A percentile compares a stretch with the other conserved stretches of the same genome.
phyloP scores from a whole-genome alignment of 2,797 vertebrate genomes.

The Pogoniulus pusillus region DNA sequence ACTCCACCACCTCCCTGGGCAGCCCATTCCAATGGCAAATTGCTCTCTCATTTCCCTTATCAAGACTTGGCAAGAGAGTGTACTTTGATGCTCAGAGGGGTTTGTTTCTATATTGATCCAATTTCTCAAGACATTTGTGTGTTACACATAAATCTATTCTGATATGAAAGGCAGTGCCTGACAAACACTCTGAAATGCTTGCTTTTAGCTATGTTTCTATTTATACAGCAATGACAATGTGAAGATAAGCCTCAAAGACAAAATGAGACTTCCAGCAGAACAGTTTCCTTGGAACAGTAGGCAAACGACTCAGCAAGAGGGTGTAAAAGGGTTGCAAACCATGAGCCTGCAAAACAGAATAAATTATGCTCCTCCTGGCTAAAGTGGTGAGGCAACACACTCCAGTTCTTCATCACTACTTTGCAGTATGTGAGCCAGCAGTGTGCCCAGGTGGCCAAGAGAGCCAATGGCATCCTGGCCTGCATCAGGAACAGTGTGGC shows the following conservation, averaged over 20 bases:
- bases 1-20: no score
- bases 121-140: neutral
- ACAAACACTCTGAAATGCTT: constrained; percentile 27
- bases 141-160: neutral
- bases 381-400: neutral
- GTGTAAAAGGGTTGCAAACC: neutral
- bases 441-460: no score
- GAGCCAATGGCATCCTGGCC: no score
- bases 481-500: no score
- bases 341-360: neutral
- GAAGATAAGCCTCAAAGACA: constrained; percentile 51
- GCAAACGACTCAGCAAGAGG: neutral
- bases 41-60: neutral
- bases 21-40: no score
- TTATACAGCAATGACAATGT: constrained; percentile 29
- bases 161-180: neutral
- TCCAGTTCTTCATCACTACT: neutral
- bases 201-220: constrained; percentile 61
- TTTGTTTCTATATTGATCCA: neutral
- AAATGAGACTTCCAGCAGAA: constrained; percentile 43
- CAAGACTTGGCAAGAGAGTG: neutral
- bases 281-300: constrained; percentile 30
- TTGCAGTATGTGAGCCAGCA: no score
- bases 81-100: rapidly evolving
- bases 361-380: neutral